Evolutionary conservation across 2,113 vertebrate genomes (phyloP).

Genomic region (Melierax canorus): DNA sequence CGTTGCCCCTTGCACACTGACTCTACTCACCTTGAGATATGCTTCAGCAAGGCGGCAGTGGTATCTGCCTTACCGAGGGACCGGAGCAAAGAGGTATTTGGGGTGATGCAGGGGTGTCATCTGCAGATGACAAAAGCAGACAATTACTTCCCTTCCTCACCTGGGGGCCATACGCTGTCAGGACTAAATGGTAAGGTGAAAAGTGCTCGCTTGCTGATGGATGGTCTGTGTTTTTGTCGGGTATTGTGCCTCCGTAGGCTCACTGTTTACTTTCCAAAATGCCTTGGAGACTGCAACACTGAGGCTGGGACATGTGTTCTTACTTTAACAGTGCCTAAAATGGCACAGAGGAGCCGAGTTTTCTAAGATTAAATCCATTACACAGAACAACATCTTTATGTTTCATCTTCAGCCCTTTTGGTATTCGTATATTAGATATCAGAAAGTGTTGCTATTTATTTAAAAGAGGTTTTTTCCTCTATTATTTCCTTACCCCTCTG

Average conservation of each 20-base stretch:
- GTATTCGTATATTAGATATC: background rate
- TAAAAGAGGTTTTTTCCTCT: background rate
- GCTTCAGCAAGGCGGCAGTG: background rate
- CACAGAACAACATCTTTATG: background rate
- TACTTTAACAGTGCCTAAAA: background rate
- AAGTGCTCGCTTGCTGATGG: slow-evolving; percentile 19
- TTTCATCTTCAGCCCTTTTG: background rate
- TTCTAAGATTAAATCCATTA: background rate
- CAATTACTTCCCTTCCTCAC: background rate
- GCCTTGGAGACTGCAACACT: background rate
- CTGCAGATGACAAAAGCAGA: background rate
- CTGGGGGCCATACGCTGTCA: background rate
- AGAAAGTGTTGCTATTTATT: background rate
- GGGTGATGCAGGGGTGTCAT: background rate
- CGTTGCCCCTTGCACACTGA: background rate
- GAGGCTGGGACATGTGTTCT: background rate
- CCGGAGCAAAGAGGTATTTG: background rate
- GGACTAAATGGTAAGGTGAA: background rate
- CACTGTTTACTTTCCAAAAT: background rate
- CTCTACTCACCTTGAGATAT: background rate
- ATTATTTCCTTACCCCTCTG: background rate
- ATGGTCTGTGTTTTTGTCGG: background rate
- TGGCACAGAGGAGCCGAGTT: background rate
- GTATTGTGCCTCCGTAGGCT: background rate
- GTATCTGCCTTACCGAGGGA: background rate